These are phyloP conservation scores for Panagrolaimus sp. DNA, from an alignment of 1,140 invertebrate species.

Conservation along the genomic window DNA sequence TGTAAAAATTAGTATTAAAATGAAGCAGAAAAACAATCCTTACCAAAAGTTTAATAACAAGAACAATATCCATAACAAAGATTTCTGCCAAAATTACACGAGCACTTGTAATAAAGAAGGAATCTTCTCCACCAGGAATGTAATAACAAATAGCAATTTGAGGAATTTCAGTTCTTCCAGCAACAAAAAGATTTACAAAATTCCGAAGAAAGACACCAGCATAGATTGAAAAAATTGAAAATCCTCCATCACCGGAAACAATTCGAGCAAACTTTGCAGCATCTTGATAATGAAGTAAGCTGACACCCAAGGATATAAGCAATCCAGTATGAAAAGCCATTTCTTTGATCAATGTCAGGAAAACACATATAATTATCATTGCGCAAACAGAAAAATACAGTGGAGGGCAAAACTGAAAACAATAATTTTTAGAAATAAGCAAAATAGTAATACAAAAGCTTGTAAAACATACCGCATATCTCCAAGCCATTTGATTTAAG, in stretches of 20 bases:
- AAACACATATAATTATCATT: not conserved
- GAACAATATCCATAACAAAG: constrained; percentile 8
- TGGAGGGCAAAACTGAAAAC: too few species aligned
- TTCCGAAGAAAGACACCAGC: not conserved
- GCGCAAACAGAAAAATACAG: too few species aligned
- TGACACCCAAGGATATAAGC: not conserved
- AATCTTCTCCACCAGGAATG: constrained; percentile 3
- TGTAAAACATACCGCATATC: too few species aligned
- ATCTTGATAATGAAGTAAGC: not conserved
- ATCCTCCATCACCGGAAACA: not conserved
- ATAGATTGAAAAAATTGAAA: not conserved
- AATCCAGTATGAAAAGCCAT: not conserved
- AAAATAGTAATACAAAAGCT: too few species aligned
- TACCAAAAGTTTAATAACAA: not conserved
- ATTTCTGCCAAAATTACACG: constrained; percentile 1
- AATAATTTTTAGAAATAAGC: too few species aligned
- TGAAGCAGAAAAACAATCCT: too few species aligned
- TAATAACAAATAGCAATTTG: not conserved
- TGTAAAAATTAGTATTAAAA: too few species aligned
- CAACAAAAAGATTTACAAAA: not conserved
- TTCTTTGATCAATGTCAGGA: not conserved
- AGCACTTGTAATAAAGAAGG: not conserved
- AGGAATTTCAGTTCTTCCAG: not conserved
- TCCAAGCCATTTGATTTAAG: too few species aligned
- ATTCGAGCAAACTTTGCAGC: not conserved